phyloP scores from a whole-genome alignment of 2,113 vertebrate genomes.

The Amblyornis subalaris region DNA sequence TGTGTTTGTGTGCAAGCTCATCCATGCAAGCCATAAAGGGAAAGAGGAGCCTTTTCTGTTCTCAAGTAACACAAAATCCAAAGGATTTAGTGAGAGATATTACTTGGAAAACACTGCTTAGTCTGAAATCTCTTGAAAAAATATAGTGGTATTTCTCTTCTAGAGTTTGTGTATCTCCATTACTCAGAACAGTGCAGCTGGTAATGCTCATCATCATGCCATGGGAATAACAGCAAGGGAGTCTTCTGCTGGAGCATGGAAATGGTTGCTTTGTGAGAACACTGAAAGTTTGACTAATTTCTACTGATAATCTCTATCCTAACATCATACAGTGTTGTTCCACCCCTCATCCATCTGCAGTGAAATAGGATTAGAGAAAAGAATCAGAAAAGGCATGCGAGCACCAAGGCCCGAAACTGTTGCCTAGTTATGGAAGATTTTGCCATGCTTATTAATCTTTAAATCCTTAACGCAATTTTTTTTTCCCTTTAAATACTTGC shows the following conservation, averaged over 20 bases:
- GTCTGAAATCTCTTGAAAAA: neutral
- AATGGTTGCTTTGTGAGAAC: neutral
- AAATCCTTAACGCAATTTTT: neutral
- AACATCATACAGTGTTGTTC: neutral
- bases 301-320: conserved; percentile 32
- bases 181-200: neutral
- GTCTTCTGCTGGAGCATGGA: neutral
- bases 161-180: neutral
- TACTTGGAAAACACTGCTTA: neutral
- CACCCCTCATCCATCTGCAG: neutral
- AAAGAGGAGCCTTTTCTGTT: neutral
- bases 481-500: neutral
- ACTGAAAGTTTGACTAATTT: conserved; percentile 20
- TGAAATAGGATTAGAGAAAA: neutral
- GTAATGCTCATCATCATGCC: neutral
- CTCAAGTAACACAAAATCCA: neutral
- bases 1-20: accelerated
- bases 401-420: neutral
- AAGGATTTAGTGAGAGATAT: neutral
- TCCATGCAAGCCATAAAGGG: neutral
- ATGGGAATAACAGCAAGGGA: neutral
- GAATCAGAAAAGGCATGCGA: neutral
- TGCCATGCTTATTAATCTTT: neutral
- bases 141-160: neutral
- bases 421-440: neutral